These are phyloP conservation scores for Clarias fuscus DNA, from an alignment of 2,797 vertebrate genomes.

Conservation along the genomic window DNA sequence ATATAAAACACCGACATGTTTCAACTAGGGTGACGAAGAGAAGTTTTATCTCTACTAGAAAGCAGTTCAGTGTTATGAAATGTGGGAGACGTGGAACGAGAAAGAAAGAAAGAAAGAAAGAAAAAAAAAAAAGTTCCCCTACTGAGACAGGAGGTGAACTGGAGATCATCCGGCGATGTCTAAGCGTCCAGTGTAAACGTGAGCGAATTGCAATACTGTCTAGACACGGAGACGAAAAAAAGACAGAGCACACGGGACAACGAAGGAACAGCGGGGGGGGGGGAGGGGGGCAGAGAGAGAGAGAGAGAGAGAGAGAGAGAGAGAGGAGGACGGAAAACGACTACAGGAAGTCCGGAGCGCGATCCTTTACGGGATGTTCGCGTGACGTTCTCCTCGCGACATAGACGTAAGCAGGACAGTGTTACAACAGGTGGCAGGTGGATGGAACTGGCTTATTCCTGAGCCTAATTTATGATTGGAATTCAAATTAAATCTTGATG, in stretches of 20 bases:
- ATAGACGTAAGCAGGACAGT: slow-evolving; percentile 27
- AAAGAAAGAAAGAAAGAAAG: background rate
- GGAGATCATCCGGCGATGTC: slow-evolving; percentile 42
- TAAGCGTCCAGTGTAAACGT: slow-evolving; percentile 71
- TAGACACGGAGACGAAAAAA: slow-evolving; percentile 38
- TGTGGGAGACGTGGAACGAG: background rate
- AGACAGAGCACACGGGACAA: slow-evolving; percentile 33
- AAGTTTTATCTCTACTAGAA: slow-evolving; percentile 36
- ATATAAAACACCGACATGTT: slow-evolving; percentile 69
- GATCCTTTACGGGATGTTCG: slow-evolving; percentile 34
- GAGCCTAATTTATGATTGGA: slow-evolving; percentile 70
- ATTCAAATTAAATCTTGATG: slow-evolving; percentile 51
- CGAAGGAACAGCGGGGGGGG: background rate
- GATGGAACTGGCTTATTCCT: slow-evolving; percentile 68
- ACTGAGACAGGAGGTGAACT: slow-evolving; percentile 8
- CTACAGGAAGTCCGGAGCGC: slow-evolving; percentile 62
- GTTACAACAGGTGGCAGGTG: slow-evolving; percentile 30
- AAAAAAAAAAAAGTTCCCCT: background rate
- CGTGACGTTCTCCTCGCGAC: slow-evolving; percentile 22
- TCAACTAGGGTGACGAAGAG: slow-evolving; percentile 61
- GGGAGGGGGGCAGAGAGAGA: background rate
- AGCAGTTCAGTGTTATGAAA: slow-evolving; percentile 38
- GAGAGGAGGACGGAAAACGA: slow-evolving; percentile 27
- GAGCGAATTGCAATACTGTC: slow-evolving; percentile 64
- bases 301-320: background rate